Evolutionary conservation across 1,140 invertebrate genomes (phyloP).

Genomic region (Caenorhabditis briggsae): DNA sequence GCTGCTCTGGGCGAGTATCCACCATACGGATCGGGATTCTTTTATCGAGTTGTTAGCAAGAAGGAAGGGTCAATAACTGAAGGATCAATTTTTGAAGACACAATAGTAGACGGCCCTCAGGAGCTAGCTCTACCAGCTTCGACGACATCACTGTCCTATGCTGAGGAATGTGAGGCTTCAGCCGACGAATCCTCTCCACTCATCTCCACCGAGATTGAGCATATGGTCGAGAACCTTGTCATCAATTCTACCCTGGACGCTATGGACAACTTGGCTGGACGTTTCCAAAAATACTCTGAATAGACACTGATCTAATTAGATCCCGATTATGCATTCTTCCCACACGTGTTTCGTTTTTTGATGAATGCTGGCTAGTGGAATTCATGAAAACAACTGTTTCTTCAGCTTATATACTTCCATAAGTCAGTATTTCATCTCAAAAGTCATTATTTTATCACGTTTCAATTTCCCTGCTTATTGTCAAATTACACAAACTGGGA

Average conservation of each 20-base stretch:
- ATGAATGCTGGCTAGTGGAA: no score
- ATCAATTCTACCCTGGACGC: constrained; percentile 24
- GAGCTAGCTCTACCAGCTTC: no score
- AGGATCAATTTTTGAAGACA: neutral
- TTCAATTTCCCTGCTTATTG: no score
- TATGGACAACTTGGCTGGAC: neutral
- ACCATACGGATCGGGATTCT: neutral
- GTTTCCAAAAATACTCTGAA: neutral
- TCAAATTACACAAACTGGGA: no score
- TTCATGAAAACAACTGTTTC: no score
- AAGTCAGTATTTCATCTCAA: no score
- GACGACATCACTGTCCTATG: no score
- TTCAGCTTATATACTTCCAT: no score
- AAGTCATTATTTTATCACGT: no score
- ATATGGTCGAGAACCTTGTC: constrained; percentile 19
- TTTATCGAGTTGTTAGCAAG: neutral
- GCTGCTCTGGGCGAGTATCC: constrained; percentile 30
- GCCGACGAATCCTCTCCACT: constrained; percentile 3
- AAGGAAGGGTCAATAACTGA: neutral
- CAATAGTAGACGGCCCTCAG: no score
- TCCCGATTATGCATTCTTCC: neutral
- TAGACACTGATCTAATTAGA: no score
- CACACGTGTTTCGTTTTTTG: neutral
- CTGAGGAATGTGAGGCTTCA: neutral
- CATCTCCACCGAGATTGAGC: constrained; percentile 8